These are phyloP conservation scores for Papilio protenor DNA, from an alignment of 2,888 invertebrate genomes.

Conservation along the genomic window DNA sequence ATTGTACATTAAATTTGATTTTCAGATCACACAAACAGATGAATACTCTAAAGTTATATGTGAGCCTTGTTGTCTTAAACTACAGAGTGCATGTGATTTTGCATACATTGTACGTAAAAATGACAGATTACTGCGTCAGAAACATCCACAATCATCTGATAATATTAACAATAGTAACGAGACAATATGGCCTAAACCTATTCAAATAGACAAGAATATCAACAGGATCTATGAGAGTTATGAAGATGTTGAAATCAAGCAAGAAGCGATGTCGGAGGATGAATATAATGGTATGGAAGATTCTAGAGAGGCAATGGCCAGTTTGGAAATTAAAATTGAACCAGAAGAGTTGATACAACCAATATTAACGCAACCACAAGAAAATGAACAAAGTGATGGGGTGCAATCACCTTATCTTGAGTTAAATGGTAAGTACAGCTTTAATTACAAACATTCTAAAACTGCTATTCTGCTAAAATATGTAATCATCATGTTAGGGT, in stretches of 20 bases:
- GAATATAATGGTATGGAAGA: conserved; percentile 57
- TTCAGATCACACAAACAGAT: conserved; percentile 65
- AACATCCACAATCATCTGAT: conserved; percentile 43
- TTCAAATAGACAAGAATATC: conserved; percentile 65
- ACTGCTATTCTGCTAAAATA: conserved; percentile 45
- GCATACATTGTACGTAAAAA: conserved; percentile 56
- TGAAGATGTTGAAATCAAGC: conserved; percentile 66
- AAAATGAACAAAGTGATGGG: conserved; percentile 45
- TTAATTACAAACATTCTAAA: background rate
- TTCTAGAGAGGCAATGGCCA: conserved; percentile 36
- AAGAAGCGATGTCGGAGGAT: conserved; percentile 70
- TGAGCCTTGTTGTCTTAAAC: conserved; percentile 58
- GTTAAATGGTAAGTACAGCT: conserved; percentile 29
- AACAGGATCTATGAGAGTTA: conserved; percentile 53
- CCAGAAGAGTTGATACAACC: conserved; percentile 67
- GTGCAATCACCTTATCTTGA: background rate
- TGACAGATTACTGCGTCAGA: conserved; percentile 58
- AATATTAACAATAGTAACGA: conserved; percentile 40
- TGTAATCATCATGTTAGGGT: background rate
- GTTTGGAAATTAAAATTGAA: conserved; percentile 73
- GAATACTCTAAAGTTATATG: conserved; percentile 70
- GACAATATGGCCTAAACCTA: conserved; percentile 72
- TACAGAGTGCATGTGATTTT: conserved; percentile 65
- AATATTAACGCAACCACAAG: conserved; percentile 53
- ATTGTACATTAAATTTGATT: background rate